Percentiles rank a stretch among this genome's conserved stretches.
Evolutionary conservation across 2,888 invertebrate genomes (phyloP).

Genomic region (Agonopterix subpropinquella): DNA sequence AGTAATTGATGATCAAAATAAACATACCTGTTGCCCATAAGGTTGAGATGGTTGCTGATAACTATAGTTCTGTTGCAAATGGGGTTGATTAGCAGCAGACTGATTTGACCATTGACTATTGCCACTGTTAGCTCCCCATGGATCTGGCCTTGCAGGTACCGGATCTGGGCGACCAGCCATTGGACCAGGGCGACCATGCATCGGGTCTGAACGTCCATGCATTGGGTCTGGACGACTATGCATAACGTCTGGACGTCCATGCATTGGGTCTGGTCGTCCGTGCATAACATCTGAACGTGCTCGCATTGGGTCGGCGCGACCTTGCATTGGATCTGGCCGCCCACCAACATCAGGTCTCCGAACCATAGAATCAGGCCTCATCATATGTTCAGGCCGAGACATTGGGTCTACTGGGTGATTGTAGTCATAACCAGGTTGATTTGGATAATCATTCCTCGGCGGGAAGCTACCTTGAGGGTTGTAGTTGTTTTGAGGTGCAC

Average conservation of each 20-base stretch:
- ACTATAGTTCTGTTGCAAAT: conserved; percentile 20
- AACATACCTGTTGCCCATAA: conserved; percentile 26
- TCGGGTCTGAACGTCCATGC: neutral
- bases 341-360: neutral
- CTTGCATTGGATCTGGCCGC: neutral
- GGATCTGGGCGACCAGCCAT: neutral
- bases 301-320: neutral
- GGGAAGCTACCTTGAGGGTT: conserved; percentile 26
- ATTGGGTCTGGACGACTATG: neutral
- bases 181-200: neutral
- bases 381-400: neutral
- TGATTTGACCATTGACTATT: conserved; percentile 14
- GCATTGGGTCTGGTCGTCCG: neutral
- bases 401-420: neutral
- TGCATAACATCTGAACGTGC: neutral
- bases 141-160: conserved; percentile 10
- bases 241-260: neutral
- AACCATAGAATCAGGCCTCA: neutral
- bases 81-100: conserved; percentile 10
- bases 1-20: neutral
- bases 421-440: conserved; percentile 17
- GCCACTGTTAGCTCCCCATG: conserved; percentile 16
- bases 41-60: conserved; percentile 17
- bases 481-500: conserved; percentile 19
- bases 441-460: conserved; percentile 27